Percentiles rank a stretch among this genome's conserved stretches.
phyloP scores from a whole-genome alignment of 2,113 vertebrate genomes.

The Diadophis punctatus region DNA sequence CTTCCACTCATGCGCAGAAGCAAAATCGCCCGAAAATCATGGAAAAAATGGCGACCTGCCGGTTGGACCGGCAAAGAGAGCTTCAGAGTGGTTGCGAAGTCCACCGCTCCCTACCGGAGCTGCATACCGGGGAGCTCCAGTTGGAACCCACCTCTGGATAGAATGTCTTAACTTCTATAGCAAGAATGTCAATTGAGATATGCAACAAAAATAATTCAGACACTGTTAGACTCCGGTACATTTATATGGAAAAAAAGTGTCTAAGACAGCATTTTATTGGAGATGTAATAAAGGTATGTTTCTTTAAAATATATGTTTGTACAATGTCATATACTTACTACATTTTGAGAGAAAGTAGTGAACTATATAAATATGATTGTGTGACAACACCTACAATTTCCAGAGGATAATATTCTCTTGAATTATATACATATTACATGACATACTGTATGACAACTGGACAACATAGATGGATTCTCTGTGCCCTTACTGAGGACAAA shows the following conservation, averaged over 20 bases:
- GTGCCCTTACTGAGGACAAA: neutral
- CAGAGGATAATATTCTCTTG: neutral
- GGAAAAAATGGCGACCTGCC: too few species aligned
- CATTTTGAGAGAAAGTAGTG: neutral
- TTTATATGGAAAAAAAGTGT: neutral
- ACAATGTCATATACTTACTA: neutral
- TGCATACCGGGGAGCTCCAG: too few species aligned
- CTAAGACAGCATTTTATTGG: neutral
- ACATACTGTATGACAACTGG: neutral
- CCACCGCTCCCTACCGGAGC: too few species aligned
- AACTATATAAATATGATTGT: neutral
- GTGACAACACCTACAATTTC: neutral
- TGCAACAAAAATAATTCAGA: neutral
- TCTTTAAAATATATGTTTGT: neutral
- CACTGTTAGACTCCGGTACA: neutral
- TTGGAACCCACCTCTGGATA: too few species aligned
- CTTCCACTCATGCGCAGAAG: too few species aligned
- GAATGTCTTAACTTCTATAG: neutral
- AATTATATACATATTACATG: neutral
- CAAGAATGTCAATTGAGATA: neutral
- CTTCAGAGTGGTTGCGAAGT: too few species aligned
- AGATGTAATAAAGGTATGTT: neutral
- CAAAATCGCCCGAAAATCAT: too few species aligned
- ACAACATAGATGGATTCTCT: neutral
- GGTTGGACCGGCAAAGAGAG: too few species aligned